phyloP scores from a whole-genome alignment of 2,888 invertebrate genomes.

The Ichneumoninae sp. region DNA sequence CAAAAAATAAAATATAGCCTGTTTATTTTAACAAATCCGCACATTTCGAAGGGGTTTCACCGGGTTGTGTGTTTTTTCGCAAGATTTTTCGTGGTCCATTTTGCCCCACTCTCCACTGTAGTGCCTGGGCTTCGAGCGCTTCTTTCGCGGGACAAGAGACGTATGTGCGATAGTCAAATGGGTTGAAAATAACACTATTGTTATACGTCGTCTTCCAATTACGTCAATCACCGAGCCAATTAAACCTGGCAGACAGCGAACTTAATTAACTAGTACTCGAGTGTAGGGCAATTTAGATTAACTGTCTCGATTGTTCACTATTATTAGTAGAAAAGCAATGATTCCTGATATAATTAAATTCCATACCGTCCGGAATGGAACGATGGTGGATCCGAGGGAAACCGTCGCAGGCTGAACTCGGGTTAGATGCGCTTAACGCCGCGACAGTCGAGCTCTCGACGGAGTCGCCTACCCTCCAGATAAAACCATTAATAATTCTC shows the following conservation, averaged over 20 bases:
- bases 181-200: neutral
- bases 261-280: neutral
- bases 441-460: slow-evolving; percentile 19
- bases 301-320: neutral
- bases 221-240: neutral
- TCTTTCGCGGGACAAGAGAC: neutral
- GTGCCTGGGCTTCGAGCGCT: neutral
- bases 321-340: neutral
- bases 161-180: neutral
- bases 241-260: neutral
- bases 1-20: too few species aligned
- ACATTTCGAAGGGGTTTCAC: too few species aligned
- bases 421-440: slow-evolving; percentile 29
- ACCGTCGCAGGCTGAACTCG: slow-evolving; percentile 4
- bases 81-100: too few species aligned
- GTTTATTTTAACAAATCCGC: too few species aligned
- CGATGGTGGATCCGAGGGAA: neutral
- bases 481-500: slow-evolving; percentile 59
- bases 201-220: neutral
- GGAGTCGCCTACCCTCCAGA: slow-evolving; percentile 39
- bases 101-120: neutral
- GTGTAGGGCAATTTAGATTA: neutral
- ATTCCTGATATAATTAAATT: slow-evolving; percentile 1
- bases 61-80: too few species aligned
- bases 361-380: neutral